Evolutionary conservation across 2,888 invertebrate species (phyloP).

Genomic region (Epiblema foenella): DNA sequence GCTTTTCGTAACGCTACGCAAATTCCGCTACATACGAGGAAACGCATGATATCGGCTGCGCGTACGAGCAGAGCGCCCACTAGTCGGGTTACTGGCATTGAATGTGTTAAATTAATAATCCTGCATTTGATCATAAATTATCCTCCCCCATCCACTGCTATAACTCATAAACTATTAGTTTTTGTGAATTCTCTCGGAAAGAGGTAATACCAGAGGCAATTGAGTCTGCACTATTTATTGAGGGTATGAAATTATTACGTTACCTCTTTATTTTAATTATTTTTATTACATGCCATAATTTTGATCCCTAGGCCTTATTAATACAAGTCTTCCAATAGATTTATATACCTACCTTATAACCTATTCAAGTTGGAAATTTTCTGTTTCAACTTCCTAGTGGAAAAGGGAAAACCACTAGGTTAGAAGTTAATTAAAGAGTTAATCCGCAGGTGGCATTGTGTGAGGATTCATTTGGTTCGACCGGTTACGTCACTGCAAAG

Average conservation of each 20-base stretch:
- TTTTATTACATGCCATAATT: too few relatives aligned
- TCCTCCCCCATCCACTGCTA: conserved; percentile 1
- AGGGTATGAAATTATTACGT: neutral
- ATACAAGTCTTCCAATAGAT: too few relatives aligned
- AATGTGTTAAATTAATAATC: neutral
- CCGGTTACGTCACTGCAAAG: conserved; percentile 56
- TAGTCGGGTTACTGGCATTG: too few relatives aligned
- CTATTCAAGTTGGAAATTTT: neutral
- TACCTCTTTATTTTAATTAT: too few relatives aligned
- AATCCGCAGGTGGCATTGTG: conserved; percentile 50
- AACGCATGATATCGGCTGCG: too few relatives aligned
- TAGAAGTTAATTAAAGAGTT: conserved; percentile 58
- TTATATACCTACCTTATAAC: too few relatives aligned
- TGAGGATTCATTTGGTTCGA: conserved; percentile 59
- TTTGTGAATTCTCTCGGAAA: neutral
- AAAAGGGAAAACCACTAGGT: conserved; percentile 40
- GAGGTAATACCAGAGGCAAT: neutral
- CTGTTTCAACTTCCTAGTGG: neutral
- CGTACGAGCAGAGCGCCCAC: too few relatives aligned
- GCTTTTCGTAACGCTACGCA: too few relatives aligned
- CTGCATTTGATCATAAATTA: neutral
- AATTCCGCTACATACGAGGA: too few relatives aligned
- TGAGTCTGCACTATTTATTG: neutral
- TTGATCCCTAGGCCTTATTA: too few relatives aligned
- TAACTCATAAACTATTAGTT: conserved; percentile 3